Conservation (phyloP, 2,888 invertebrate species). For the Pycnomerus fuliginosus region DNA sequence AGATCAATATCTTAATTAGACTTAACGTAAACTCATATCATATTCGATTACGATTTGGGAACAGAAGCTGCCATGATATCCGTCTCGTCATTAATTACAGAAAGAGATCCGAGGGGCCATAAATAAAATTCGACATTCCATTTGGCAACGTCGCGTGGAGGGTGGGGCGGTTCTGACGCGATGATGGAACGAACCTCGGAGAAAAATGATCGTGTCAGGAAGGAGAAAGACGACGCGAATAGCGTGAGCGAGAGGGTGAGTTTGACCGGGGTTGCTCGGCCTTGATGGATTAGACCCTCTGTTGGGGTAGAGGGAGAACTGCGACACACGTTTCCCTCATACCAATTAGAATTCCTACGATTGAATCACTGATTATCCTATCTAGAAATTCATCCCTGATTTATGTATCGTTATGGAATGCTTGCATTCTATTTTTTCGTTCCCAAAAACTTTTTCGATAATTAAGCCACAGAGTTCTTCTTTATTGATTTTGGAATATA, state of each 20-base stretch:
- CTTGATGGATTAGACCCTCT: slow-evolving; percentile 57
- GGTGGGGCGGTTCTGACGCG: slow-evolving; percentile 68
- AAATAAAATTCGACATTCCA: slow-evolving; percentile 56
- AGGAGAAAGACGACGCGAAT: slow-evolving; percentile 41
- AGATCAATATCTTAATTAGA: slow-evolving; percentile 21
- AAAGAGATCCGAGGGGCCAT: slow-evolving; percentile 53
- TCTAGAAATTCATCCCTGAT: slow-evolving; percentile 36
- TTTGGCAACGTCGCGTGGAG: slow-evolving; percentile 57
- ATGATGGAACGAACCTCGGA: slow-evolving; percentile 72
- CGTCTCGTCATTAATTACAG: slow-evolving; percentile 54
- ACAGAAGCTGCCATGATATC: slow-evolving; percentile 49
- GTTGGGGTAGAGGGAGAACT: slow-evolving; percentile 57
- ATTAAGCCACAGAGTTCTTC: neutral
- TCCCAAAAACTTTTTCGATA: neutral
- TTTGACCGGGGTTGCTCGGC: slow-evolving; percentile 57
- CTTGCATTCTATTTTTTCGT: slow-evolving; percentile 1
- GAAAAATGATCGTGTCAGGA: slow-evolving; percentile 69
- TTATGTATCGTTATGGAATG: slow-evolving; percentile 37
- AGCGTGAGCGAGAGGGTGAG: slow-evolving; percentile 49
- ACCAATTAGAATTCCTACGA: slow-evolving; percentile 53
- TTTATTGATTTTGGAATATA: slow-evolving; percentile 24
- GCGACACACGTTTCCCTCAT: slow-evolving; percentile 49
- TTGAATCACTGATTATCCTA: slow-evolving; percentile 50
- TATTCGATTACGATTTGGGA: slow-evolving; percentile 39
- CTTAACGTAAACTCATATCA: slow-evolving; percentile 21